These are phyloP conservation scores for Chymomyza costata DNA, from an alignment of 1,140 invertebrate species.

Conservation along the genomic window DNA sequence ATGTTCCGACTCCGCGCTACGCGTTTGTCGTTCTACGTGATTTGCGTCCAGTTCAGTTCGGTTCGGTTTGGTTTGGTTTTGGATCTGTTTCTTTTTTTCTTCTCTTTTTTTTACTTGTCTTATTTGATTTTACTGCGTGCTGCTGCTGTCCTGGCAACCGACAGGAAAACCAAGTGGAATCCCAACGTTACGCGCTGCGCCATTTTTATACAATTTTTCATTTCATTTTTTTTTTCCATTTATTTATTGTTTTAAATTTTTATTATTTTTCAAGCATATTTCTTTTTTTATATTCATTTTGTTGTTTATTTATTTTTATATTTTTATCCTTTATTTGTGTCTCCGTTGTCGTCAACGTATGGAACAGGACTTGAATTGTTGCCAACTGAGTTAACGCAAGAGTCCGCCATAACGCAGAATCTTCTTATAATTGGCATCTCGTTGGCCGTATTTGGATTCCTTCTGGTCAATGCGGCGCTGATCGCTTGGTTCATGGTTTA, in stretches of 20 bases:
- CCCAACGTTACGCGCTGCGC: constrained; percentile 29
- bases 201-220: constrained; percentile 76
- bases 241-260: constrained; percentile 72
- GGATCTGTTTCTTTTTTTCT: constrained; percentile 19
- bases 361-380: constrained; percentile 79
- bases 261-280: constrained; percentile 51
- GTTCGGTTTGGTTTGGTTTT: too few relatives aligned
- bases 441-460: constrained; percentile 84
- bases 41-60: too few relatives aligned
- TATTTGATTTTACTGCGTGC: constrained; percentile 46
- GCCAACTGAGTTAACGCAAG: constrained; percentile 81
- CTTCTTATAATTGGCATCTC: constrained; percentile 89
- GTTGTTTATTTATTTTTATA: constrained; percentile 37
- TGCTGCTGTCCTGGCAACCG: constrained; percentile 29
- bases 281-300: constrained; percentile 30
- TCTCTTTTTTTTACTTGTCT: too few relatives aligned
- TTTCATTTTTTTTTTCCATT: constrained; percentile 59
- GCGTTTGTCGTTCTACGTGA: constrained; percentile 55
- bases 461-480: constrained; percentile 87
- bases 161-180: constrained; percentile 26
- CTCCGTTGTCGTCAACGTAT: too few relatives aligned
- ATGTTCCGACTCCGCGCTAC: constrained; percentile 32
- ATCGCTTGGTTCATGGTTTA: constrained; percentile 90
- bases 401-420: constrained; percentile 81
- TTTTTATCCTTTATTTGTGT: constrained; percentile 10